Evolutionary conservation across 1,140 invertebrate genomes (phyloP).

Genomic region (Apis mellifera): Amel_HAv3.1 CM009940.2:8760501-8761000

Average conservation of each 20-base stretch:
- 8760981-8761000: conserved; percentile 35
- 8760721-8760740: not conserved
- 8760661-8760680: not conserved
- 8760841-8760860: conserved; percentile 43
- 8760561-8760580: not conserved
- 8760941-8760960: conserved; percentile 44
- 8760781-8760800: conserved; percentile 29
- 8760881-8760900: not conserved
- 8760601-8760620: conserved; percentile 5
- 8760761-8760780: conserved; percentile 2
- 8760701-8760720: conserved; percentile 9
- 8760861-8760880: conserved; percentile 4
- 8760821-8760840: conserved; percentile 48
- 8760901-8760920: not conserved
- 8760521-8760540: not conserved
- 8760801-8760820: conserved; percentile 10
- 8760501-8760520: not conserved
- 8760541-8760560: not conserved
- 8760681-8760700: conserved; percentile 28
- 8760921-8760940: not conserved
- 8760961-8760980: conserved; percentile 39
- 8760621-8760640: too few relatives aligned
- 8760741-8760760: too few relatives aligned
- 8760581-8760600: not conserved
- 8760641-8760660: conserved; percentile 20